Conservation (phyloP, 2,888 invertebrate genomes). For the Petrolisthes manimaculis region DNA sequence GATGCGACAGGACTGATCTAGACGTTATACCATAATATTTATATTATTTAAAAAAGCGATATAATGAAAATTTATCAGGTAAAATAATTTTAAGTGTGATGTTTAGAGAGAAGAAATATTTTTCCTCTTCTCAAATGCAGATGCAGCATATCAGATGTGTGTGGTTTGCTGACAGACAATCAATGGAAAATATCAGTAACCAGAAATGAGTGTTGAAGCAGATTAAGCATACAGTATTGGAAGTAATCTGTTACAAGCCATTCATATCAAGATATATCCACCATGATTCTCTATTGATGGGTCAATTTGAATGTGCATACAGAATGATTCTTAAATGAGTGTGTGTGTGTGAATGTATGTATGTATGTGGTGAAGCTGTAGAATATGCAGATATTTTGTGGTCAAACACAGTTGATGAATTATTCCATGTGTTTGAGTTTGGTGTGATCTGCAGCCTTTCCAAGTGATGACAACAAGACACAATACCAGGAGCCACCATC, state of each 20-base stretch:
- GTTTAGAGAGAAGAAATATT: neutral
- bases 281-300: neutral
- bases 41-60: neutral
- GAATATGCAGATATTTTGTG: neutral
- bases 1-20: neutral
- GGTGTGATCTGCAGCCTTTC: neutral
- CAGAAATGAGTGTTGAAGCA: neutral
- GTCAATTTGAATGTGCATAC: neutral
- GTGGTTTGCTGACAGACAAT: neutral
- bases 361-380: neutral
- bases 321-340: neutral
- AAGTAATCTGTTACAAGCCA: neutral
- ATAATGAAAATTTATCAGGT: constrained; percentile 16
- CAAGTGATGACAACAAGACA: neutral
- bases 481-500: neutral
- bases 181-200: neutral
- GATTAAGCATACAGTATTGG: neutral
- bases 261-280: neutral
- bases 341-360: neutral
- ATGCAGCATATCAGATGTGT: neutral
- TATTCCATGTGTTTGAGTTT: neutral
- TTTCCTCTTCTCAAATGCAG: too few species aligned
- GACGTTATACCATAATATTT: constrained; percentile 12
- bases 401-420: neutral
- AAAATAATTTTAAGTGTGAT: constrained; percentile 9